Evolutionary conservation across 2,113 vertebrate species (phyloP), one percentile per base, ranked within the genome.

Genomic region (Microcebus lehilahytsara): DNA sequence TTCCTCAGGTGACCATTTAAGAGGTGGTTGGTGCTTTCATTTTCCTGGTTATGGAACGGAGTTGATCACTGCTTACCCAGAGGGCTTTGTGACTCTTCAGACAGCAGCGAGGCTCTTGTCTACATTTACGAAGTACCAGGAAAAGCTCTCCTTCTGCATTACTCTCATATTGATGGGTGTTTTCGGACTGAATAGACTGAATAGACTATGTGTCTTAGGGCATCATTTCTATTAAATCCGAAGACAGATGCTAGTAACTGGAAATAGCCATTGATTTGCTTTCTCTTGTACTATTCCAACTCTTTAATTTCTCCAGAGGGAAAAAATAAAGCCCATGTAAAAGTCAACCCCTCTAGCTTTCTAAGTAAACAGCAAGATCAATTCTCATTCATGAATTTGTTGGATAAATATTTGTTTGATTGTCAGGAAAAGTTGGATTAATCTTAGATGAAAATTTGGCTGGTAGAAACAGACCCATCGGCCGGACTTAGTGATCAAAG

Each of bases 211-310:
- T 91, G 93, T 97, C 97, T 96, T 83, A 86, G 85, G 64, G 78
- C 92, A 94, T 97, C 96, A 49, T 96, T 96, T 97, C 96, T 96
- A 95, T 98, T 95, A 96, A 97, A 96, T 93, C 92, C 81, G 83
- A 97, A 97, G 97, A 97, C 91, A 95, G 93, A 97, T 98, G 78
- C 91, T 95, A 89, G 91, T 91, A 93, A 92, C 91, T 96, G 97
- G 96, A 96, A 97, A 97, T 89, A 96, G 95, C 34, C 97, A 98
- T 98, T 97, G 98, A 98, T 98, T 97, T 96, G 93, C 91, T 96
- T 95, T 97, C 94, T 96, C 79, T 75, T 71, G 32, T 91, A 84
- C 89, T 96, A 86, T 96, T 93, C 91, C 69, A 94, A 84, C 89
- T 96, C 88, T 75, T 83, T 96, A 91, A 97, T 96, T 97, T 96